These are phyloP conservation scores for Toxostoma redivivum DNA, from an alignment of 2,113 vertebrate species.

Conservation along the genomic window DNA sequence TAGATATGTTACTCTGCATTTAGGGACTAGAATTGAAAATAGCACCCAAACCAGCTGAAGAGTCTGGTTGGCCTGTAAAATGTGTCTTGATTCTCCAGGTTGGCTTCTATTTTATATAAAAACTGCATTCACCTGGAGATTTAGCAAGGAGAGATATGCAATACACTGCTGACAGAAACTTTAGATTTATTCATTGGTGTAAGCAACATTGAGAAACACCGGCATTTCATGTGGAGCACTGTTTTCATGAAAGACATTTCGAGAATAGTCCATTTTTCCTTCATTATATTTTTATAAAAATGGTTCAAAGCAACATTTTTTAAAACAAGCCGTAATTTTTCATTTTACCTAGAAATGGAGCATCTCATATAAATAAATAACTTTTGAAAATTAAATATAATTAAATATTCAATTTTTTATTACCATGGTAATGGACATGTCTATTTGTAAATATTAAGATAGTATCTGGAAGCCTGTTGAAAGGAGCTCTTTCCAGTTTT, in stretches of 20 bases:
- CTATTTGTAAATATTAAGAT: neutral
- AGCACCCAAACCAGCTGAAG: neutral
- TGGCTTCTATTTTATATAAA: neutral
- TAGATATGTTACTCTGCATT: neutral
- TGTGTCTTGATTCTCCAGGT: neutral
- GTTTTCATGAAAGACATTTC: neutral
- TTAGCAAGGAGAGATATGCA: neutral
- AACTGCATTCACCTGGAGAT: neutral
- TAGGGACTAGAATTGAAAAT: neutral
- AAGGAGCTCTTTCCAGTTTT: neutral
- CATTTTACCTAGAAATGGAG: neutral
- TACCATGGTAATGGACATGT: too few relatives aligned
- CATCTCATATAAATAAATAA: neutral
- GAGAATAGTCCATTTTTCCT: rapidly evolving
- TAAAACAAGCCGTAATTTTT: neutral
- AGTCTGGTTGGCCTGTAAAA: neutral
- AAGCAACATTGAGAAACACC: neutral
- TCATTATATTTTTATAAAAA: neutral
- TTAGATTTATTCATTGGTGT: neutral
- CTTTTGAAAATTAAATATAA: neutral
- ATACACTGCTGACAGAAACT: neutral
- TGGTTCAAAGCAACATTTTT: neutral
- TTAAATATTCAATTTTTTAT: neutral
- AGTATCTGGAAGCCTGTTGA: neutral
- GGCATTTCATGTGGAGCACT: neutral